Evolutionary conservation across 2,113 vertebrate species (phyloP), one percentile per base, ranked within the genome.

Genomic region (Glaucomys volans): DNA sequence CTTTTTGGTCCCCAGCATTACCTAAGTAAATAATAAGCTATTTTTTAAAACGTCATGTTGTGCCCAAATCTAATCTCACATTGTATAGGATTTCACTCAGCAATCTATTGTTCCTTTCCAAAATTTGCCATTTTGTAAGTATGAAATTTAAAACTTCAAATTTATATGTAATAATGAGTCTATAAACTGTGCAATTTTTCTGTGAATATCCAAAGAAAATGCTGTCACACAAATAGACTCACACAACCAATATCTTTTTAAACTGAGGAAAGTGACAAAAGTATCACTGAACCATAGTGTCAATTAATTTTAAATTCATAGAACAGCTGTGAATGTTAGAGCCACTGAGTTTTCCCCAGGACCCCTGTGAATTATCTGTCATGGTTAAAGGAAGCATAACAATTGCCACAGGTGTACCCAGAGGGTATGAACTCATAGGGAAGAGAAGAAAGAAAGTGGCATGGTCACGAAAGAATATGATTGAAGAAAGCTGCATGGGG

Each of bases 221-320:
- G 30, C 0, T 54, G 22, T 1, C 40, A 72, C 22, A 76, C 13
- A 92, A 66, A 54, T 72, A 18, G 85, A 57, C 57, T 77, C 62
- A 8, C 35, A 54, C 28, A 82, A 66, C 69, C 35, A 57, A 57
- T 57, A 72, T 32, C 37, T 54, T 18, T 83, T 44, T 82, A 90
- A 66, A 44, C 35, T 71, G 50, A 66, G 35, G 42, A 94, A 90
- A 82, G 37, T 42, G 11, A 76, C 30, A 76, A 47, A 71, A 22
- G 1, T 85, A 40, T 91, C 47, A 42, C 66, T 52, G 76, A 91
- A 54, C 13, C 47, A 54, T 22, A 80, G 30, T 80, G 75, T 91
- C 89, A 83, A 88, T 96, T 98, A 94, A 97, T 83, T 96, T 95
- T 85, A 76, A 92, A 94, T 95, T 91, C 88, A 86, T 47, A 95